These are phyloP conservation scores for Spinibarbus caldwelli DNA, from an alignment of 2,797 vertebrate genomes.

Conservation along the genomic window DNA sequence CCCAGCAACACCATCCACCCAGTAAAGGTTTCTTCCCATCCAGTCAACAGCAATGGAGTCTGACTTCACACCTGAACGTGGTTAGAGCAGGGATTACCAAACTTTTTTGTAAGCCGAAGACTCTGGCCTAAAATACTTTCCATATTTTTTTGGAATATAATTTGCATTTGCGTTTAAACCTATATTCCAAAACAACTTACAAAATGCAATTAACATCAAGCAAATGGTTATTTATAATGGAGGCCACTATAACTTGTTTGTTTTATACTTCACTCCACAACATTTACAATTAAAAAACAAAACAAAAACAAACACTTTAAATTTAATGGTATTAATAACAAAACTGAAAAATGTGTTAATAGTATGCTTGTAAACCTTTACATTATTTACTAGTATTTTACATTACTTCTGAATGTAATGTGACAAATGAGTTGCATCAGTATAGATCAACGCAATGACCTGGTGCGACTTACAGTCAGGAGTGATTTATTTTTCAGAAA, in stretches of 20 bases:
- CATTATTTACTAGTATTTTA: not conserved
- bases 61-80: conserved; percentile 81
- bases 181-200: not conserved
- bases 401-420: not conserved
- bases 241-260: not conserved
- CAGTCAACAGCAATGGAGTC: conserved; percentile 90
- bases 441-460: not conserved
- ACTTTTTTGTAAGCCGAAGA: not conserved
- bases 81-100: not conserved
- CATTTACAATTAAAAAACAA: no score
- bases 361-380: not conserved
- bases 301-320: no score
- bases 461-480: not conserved
- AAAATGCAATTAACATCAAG: not conserved
- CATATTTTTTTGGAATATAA: not conserved
- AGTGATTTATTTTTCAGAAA: not conserved
- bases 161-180: not conserved
- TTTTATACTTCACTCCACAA: no score
- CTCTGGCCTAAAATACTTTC: not conserved
- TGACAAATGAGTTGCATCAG: not conserved
- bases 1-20: conserved; percentile 85
- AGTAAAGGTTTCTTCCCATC: conserved; percentile 91
- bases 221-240: no score
- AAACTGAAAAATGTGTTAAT: not conserved
- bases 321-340: no score